Percentiles rank a stretch among this genome's conserved stretches.
Evolutionary conservation across 1,140 invertebrate genomes (phyloP).

Genomic region (Drosophila varians): DNA sequence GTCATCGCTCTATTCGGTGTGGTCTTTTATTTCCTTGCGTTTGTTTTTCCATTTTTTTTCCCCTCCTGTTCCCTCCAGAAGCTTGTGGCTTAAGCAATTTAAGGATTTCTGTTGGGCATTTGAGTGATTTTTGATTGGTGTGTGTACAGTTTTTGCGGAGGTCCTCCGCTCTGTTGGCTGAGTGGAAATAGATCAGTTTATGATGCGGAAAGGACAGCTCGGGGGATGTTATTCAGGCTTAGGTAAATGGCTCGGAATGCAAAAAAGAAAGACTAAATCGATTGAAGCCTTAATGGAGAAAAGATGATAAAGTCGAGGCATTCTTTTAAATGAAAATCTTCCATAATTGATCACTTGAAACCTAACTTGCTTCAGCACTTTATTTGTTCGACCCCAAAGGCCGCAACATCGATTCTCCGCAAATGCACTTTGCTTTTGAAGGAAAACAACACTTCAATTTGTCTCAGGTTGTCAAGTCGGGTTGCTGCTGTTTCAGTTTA

Average conservation of each 20-base stretch:
- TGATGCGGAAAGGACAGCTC: conserved; percentile 12
- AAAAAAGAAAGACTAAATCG: conserved; percentile 1
- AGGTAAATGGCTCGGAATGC: conserved; percentile 20
- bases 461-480: conserved; percentile 69
- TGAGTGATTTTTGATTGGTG: conserved; percentile 47
- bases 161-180: conserved; percentile 10
- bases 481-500: conserved; percentile 29
- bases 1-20: conserved; percentile 20
- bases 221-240: conserved; percentile 19
- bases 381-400: conserved; percentile 34
- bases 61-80: not conserved
- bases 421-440: conserved; percentile 2
- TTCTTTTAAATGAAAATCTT: not conserved
- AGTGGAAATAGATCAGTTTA: conserved; percentile 39
- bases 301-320: not conserved
- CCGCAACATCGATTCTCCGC: conserved; percentile 9
- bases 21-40: conserved; percentile 11
- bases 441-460: conserved; percentile 72
- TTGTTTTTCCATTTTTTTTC: conserved; percentile 22
- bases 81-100: conserved; percentile 55
- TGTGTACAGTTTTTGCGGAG: conserved; percentile 3
- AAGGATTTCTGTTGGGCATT: conserved; percentile 47
- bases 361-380: conserved; percentile 36
- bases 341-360: not conserved
- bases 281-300: not conserved